These are phyloP conservation scores for Drosophila neotestacea DNA, from an alignment of 2,888 invertebrate species.

Conservation along the genomic window DNA sequence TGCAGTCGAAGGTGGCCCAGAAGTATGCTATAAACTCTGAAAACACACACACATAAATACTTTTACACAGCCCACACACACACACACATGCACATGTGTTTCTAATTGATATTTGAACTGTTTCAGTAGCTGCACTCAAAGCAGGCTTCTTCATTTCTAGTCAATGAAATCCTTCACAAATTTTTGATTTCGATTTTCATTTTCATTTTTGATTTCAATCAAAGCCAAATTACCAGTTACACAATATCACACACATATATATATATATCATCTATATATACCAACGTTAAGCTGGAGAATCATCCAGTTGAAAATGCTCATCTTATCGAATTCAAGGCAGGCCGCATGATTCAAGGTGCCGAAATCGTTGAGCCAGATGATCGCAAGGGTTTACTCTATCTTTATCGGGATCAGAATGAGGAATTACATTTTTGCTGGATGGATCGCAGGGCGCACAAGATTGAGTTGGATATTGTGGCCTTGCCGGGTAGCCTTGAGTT, in stretches of 20 bases:
- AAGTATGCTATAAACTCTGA: constrained; percentile 59
- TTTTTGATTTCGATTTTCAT: background rate
- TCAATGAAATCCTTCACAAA: constrained; percentile 3
- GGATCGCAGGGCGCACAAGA: constrained; percentile 93
- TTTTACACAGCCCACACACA: constrained; percentile 4
- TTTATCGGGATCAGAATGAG: constrained; percentile 97
- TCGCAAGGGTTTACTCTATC: constrained; percentile 96
- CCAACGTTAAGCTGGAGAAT: constrained; percentile 24
- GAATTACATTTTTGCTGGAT: constrained; percentile 99
- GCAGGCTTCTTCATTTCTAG: constrained; percentile 19
- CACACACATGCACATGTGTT: constrained; percentile 11
- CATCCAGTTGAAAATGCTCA: constrained; percentile 84
- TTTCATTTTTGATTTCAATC: constrained; percentile 1
- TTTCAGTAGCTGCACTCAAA: constrained; percentile 8
- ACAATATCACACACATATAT: background rate
- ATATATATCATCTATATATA: background rate
- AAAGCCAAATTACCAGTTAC: background rate
- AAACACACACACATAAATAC: constrained; percentile 15
- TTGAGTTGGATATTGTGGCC: constrained; percentile 97
- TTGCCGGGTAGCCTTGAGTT: constrained; percentile 99
- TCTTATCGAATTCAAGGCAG: constrained; percentile 97
- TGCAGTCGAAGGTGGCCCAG: constrained; percentile 64
- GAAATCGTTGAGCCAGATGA: constrained; percentile 97
- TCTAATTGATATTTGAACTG: constrained; percentile 56
- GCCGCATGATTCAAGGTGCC: constrained; percentile 95